These are phyloP conservation scores for Caenorhabditis uteleia DNA, from an alignment of 2,888 invertebrate genomes.

Conservation along the genomic window DNA sequence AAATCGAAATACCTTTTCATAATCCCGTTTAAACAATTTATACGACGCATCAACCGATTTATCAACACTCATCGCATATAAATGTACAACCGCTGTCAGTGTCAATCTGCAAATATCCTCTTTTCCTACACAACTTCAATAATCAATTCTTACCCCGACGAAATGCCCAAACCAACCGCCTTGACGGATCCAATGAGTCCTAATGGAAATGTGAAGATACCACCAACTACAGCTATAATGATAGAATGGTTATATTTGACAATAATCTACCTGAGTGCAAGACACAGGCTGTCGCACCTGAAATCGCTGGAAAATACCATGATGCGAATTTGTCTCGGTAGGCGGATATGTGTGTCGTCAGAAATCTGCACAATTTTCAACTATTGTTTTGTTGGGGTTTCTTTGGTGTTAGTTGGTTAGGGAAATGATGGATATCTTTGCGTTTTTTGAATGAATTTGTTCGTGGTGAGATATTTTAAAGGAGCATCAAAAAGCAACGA, in stretches of 20 bases:
- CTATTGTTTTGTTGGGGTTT: neutral
- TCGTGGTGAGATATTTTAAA: too few species aligned
- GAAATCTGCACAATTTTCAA: constrained; percentile 34
- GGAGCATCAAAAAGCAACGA: too few species aligned
- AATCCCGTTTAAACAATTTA: constrained; percentile 46
- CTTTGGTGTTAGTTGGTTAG: too few species aligned
- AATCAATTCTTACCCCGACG: constrained; percentile 54
- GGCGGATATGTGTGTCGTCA: constrained; percentile 51
- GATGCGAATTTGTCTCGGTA: constrained; percentile 51
- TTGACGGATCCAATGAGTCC: constrained; percentile 55
- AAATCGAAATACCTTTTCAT: constrained; percentile 33
- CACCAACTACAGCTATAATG: constrained; percentile 57
- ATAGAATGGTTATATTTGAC: neutral
- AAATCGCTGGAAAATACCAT: constrained; percentile 57
- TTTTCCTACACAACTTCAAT: neutral
- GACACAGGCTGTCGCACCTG: constrained; percentile 55
- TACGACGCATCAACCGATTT: constrained; percentile 52
- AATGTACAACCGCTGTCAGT: constrained; percentile 47
- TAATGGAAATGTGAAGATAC: constrained; percentile 55
- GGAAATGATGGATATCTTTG: too few species aligned
- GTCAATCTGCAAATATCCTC: constrained; percentile 32
- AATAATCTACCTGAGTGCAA: constrained; percentile 43
- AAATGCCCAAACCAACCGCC: constrained; percentile 52
- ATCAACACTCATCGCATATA: constrained; percentile 53
- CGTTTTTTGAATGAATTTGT: too few species aligned